Conservation (phyloP, 1,140 invertebrate genomes). For the Aphelenchoides fujianensis region DNA sequence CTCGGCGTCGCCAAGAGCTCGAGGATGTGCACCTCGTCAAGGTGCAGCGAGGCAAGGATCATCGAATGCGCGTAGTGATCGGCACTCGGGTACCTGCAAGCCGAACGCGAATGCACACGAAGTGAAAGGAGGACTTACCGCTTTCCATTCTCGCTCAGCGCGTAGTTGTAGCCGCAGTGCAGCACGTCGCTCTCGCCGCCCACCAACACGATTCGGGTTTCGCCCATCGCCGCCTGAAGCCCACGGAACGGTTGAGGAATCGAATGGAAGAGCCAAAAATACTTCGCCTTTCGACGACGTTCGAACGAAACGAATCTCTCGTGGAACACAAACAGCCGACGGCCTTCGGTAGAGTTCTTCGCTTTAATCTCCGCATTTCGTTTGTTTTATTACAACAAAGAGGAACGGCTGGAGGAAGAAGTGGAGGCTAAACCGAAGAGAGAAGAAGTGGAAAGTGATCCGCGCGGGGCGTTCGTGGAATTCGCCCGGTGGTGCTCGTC, state of each 20-base stretch:
- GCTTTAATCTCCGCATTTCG: neutral
- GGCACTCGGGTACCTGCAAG: slow-evolving; percentile 56
- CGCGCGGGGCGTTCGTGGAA: neutral
- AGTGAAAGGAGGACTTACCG: slow-evolving; percentile 33
- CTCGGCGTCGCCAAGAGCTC: slow-evolving; percentile 57
- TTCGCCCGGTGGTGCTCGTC: too few relatives aligned
- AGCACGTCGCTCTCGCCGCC: slow-evolving; percentile 59
- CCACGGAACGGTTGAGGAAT: too few relatives aligned
- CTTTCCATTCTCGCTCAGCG: slow-evolving; percentile 57
- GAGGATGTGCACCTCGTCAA: slow-evolving; percentile 48
- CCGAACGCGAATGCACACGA: neutral
- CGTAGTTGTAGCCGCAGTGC: slow-evolving; percentile 52
- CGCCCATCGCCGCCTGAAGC: slow-evolving; percentile 36
- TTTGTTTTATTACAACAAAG: neutral
- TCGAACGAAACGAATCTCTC: too few relatives aligned
- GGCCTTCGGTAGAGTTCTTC: too few relatives aligned
- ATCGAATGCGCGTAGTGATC: slow-evolving; percentile 58
- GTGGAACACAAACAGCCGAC: too few relatives aligned
- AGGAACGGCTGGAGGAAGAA: neutral
- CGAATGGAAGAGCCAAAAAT: too few relatives aligned
- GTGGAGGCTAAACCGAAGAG: neutral
- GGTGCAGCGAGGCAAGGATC: slow-evolving; percentile 47
- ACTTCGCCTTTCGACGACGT: too few relatives aligned
- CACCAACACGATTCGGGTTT: slow-evolving; percentile 50
- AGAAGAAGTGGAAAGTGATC: neutral